phyloP scores from a whole-genome alignment of 2,888 invertebrate genomes.

The Sisyra terminalis region DNA sequence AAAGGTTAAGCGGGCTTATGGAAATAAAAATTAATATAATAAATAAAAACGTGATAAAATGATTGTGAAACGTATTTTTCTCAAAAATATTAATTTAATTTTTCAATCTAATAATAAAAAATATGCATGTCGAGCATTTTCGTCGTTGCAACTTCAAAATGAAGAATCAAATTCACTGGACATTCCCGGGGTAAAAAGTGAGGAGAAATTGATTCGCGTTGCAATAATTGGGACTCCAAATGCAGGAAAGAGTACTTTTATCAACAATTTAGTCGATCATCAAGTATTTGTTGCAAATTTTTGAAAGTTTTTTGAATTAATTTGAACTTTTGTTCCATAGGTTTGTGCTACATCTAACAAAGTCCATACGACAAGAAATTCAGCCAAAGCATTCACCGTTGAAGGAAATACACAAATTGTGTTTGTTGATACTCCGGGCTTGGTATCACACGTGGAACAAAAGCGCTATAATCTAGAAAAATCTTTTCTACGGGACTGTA shows the following conservation, averaged over 20 bases:
- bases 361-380: constrained; percentile 75
- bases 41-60: no score
- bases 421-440: constrained; percentile 87
- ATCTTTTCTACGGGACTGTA: constrained; percentile 40
- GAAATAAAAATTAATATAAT: no score
- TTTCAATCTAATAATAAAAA: no score
- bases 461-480: constrained; percentile 41
- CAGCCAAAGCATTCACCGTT: constrained; percentile 55
- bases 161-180: no score
- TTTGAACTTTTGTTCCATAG: constrained; percentile 30
- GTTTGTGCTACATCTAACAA: constrained; percentile 81
- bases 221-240: constrained; percentile 89
- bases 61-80: no score
- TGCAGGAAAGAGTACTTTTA: constrained; percentile 89
- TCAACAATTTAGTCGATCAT: constrained; percentile 69
- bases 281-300: no score
- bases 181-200: no score
- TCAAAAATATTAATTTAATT: no score
- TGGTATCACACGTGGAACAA: constrained; percentile 51
- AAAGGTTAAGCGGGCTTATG: no score
- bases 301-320: background rate
- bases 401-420: constrained; percentile 71
- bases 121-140: no score
- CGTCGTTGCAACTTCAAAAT: no score
- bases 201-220: constrained; percentile 40